Evolutionary conservation across 1,140 invertebrate species (phyloP), one percentile per base, ranked within the genome.

Genomic region (Grapholita molesta): DNA sequence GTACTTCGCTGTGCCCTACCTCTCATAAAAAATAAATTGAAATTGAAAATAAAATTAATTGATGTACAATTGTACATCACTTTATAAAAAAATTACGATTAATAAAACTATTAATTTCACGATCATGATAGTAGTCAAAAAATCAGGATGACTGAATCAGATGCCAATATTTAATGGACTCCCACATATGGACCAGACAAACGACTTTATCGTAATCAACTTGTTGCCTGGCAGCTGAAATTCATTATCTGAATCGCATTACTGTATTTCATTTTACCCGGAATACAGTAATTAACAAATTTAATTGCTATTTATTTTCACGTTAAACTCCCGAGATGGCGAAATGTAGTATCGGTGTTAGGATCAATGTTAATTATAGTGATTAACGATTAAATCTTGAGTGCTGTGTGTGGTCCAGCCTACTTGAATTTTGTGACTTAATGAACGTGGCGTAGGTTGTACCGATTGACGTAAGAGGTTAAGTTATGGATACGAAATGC

Each of bases 181-280:
- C 78, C 84, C 79, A n/a, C n/a, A 75, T 78, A 75, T 69, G 65
- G 75, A 57, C 72, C 52, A 48, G 69, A 67, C 74, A 84, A 83
- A 85, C 77, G 75, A 80, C 76, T 81, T 85, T 83, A 85, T 79
- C 73, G 78, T 86, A 83, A 89, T 89, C 82, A 83, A 87, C 78
- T 87, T 86, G 84, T 84, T 82, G 79, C 57, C 71, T 64, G 68
- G 18, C 28, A 25, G 55, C 55, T 42, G 69, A 57, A 48, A 68
- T 68, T 68, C 66, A 32, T 74, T 64, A 78, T 82, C 71, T 70
- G 77, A 77, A 79, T 77, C 83, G 72, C 84, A 84, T 69, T 64
- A 64, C 55, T 24, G 55, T 69, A 69, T 69, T 53, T 69, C 53
- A 69, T 69, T 69, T 69, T 84, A 83, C 55, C 69, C 57, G 70